Evolutionary conservation across 1,140 invertebrate species (phyloP), one percentile per base, ranked within the genome.

Genomic region (Heterodera carotae): DNA sequence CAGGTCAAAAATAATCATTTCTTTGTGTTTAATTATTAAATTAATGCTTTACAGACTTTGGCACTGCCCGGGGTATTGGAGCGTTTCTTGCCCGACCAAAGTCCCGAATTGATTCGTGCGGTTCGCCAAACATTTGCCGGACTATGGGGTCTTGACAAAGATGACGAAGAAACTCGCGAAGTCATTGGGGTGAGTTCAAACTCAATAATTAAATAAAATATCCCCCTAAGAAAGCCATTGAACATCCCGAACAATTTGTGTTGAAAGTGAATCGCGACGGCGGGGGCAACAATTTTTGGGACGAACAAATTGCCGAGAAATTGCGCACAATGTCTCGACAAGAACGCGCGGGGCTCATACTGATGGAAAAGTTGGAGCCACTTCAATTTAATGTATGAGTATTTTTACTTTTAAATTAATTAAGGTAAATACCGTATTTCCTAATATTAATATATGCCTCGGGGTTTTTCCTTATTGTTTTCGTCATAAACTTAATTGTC

Each of bases 201-300:
- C 31, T 43, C 12, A 8, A 8, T 8, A 53, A 53, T 43, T 48
- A 56, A 22, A 33, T 70, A n/a, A 1, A 15, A 31, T 18, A n/a
- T 36, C 33, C 29, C n/a, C 27, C 34, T 22, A 90, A 92, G 82
- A 92, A 93, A 91, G 96, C 93, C 1, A 85, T 96, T 0, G 89
- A 91, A 59, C 90, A 93, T 82, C 94, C 96, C 1, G 91, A 93
- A 60, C 92, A 92, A 59, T 98, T 91, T 90, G 97, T 99, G 18
- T 88, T 99, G 69, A 99, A 99, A 89, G 96, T 96, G 2, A 96
- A 99, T 88, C 91, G 96, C 67, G 97, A 99, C 90, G 83, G 84
- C 72, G 76, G 80, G 87, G 90, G 90, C 4, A 94, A 98, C 89
- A 98, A 99, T 88, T 88, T 96, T 67, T 99, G 97, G 89, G 94